Base-by-base conservation (phyloP, 2,113 vertebrate genomes). In the Craseonycteris thonglongyai region DNA sequence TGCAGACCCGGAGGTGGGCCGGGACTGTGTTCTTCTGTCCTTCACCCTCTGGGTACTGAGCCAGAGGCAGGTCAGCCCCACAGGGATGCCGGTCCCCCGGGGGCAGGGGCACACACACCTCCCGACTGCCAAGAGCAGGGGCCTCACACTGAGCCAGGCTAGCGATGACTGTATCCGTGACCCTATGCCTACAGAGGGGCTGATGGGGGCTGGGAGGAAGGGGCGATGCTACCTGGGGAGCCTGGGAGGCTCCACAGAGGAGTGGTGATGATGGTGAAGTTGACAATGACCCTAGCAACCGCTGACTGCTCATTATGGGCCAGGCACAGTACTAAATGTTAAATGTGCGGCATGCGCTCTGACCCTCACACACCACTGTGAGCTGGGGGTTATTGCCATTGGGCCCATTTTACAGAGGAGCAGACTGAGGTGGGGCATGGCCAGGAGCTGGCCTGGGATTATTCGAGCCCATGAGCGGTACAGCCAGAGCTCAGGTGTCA, bases 1-100 rank as follows among this genome's bases (percentile, higher is more conserved):
- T 97, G 42, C 98, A 97, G 40, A 98, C 95, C 0, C 98, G 98
- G 83, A 98, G 97, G 69, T 98, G 91, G 15, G 90, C 98, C 0
- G 56, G 78, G 33, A 74, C 40, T 6, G 10, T 33, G 45, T 89
- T 56, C 74, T 97, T 81, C 87, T 3, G 33, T 8, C 79, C 93
- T 88, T 96, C 93, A 4, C 96, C 96, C 66, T 97, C 90, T 22
- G 97, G 97, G 94, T 97, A 96, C 97, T 98, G 84, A 95, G 63
- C 15, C 96, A 92, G 88, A 81, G 49, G 75, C 61, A 89, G n/a
- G 33, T 72, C 40, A 45, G 7, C 21, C 63, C 54, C 40, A 8
- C 1, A 14, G 30, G 49, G 21, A 33, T 38, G 24, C 15, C 3
- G 26, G 28, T 9, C 19, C 75, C 47, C 10, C 1, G 0, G 13